Evolutionary conservation across 2,797 vertebrate species (phyloP).

Genomic region (Linurgus olivaceus): DNA sequence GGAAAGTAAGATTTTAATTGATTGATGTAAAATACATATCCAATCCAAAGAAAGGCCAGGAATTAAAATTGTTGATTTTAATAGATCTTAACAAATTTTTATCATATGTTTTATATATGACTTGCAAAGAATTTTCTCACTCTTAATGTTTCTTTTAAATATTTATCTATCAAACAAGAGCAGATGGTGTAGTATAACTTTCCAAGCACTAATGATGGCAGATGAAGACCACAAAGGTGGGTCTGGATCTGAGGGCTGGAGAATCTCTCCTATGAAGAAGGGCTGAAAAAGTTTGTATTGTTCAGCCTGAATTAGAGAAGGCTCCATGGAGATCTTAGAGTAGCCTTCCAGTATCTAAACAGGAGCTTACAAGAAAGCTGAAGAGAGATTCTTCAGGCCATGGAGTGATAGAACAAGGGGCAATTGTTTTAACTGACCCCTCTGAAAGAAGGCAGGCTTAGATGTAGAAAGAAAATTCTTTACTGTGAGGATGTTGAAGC

Average conservation of each 20-base stretch:
- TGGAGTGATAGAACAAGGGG: neutral
- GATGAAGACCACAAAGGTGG: neutral
- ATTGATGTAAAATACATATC: neutral
- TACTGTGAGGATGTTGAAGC: neutral
- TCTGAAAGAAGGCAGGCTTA: neutral
- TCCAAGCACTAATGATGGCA: neutral
- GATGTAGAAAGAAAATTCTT: neutral
- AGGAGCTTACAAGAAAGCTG: neutral
- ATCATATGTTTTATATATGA: neutral
- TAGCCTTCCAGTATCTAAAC: neutral
- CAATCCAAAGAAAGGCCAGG: neutral
- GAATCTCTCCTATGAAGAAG: neutral
- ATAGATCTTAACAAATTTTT: neutral
- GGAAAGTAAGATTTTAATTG: neutral
- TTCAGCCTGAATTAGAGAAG: neutral
- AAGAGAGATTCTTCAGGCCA: neutral
- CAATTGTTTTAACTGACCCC: neutral
- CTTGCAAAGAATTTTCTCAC: neutral
- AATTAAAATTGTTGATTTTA: neutral
- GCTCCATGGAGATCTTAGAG: neutral
- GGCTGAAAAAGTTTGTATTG: neutral
- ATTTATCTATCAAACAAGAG: neutral
- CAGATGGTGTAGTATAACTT: neutral
- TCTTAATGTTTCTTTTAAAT: neutral
- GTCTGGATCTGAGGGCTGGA: neutral